Conservation (phyloP, 1,140 invertebrate genomes). For the Drosophila funebris region DNA sequence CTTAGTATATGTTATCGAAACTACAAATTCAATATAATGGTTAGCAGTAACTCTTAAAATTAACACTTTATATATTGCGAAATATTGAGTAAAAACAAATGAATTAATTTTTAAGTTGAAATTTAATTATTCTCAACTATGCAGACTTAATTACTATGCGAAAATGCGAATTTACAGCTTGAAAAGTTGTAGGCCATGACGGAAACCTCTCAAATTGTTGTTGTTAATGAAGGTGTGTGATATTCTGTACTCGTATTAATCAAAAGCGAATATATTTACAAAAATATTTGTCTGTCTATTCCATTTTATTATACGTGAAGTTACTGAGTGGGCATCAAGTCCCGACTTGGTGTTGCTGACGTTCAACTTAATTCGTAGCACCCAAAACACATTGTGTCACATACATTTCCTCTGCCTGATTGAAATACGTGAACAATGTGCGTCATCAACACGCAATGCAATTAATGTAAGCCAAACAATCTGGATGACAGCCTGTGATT, state of each 20-base stretch:
- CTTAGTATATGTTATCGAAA: too few species aligned
- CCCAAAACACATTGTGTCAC: not conserved
- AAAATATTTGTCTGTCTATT: not conserved
- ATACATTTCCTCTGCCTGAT: not conserved
- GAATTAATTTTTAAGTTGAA: too few species aligned
- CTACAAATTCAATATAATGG: too few species aligned
- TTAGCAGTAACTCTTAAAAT: too few species aligned
- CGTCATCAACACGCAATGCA: constrained; percentile 32
- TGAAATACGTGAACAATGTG: constrained; percentile 30
- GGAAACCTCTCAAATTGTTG: not conserved
- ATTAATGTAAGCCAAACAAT: constrained; percentile 44
- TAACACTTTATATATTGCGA: too few species aligned
- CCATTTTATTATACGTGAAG: not conserved
- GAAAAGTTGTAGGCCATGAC: not conserved
- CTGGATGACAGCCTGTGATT: constrained; percentile 19
- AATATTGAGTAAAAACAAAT: too few species aligned
- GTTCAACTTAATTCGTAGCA: not conserved
- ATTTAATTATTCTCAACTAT: constrained; percentile 1
- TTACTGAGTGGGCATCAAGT: constrained; percentile 7
- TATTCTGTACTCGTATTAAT: not conserved
- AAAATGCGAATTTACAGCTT: constrained; percentile 14
- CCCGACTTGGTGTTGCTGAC: not conserved
- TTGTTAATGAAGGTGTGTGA: not conserved
- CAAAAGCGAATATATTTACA: not conserved
- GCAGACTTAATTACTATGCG: constrained; percentile 17